Base-by-base conservation (phyloP, 2,888 invertebrate genomes). In the Apoderus coryli region DNA sequence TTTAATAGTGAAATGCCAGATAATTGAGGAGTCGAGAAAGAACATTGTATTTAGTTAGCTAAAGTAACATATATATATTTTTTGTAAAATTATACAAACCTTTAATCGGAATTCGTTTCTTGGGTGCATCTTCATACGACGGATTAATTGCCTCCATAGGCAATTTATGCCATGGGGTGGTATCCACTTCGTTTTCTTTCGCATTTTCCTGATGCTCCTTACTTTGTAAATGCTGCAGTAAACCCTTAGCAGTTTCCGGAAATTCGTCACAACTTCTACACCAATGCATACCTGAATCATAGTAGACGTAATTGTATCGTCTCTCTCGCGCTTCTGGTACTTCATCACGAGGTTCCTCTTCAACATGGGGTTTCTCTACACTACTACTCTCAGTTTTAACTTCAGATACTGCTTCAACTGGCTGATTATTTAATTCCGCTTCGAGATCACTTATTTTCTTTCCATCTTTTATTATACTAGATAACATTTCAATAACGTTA, bases 231-330 rank as follows among this genome's bases (percentile, higher is more conserved):
- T 88, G 88, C 55, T 76, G 75, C 43, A 88, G 60, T 54, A 79
- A 81, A 54, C 84, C 82, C 55, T 84, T 82, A 29, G 85, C 85
- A 2, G 84, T 81, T 49, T 78, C 72, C 15, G 86, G 86, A 56
- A 88, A 88, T 45, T 78, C 76, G 54, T 82, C 76, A 60, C 88
- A 88, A 27, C 76, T 70, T 32, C 82, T 69, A 54, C 86, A 88
- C 88, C 88, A 88, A 54, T 86, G 85, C 67, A 82, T 75, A 60
- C 85, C 85, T 1, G 85, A 82, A 58, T 88, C 86, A 52, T 82
- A 86, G 60, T 82, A 80, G 30, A 81, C 74, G 49, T 77, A 80
- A 67, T 82, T 84, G 56, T 69, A 75, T 53, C 69, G 49, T n/a
- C n/a, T 19, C 19, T 6, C 6, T n/a, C 6, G 19, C n/a, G n/a